These are phyloP conservation scores for Girardinichthys multiradiatus DNA, from an alignment of 2,113 vertebrate species.

Conservation along the genomic window DNA sequence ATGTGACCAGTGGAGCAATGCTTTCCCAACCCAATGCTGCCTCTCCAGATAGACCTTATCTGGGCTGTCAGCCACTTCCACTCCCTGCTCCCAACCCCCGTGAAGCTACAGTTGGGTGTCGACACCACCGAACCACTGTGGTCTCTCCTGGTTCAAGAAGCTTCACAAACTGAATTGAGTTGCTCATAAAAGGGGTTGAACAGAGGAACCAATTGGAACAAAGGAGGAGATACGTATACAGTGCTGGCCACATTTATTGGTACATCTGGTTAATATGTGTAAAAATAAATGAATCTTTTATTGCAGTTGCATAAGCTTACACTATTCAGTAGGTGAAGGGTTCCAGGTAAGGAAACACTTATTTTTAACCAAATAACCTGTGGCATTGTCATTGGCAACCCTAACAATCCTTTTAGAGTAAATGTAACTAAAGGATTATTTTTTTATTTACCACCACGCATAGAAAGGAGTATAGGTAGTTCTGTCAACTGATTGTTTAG, in stretches of 20 bases:
- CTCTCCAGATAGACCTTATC: slow-evolving; percentile 81
- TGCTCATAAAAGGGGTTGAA: background rate
- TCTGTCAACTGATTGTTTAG: too few relatives aligned
- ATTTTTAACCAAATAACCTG: too few relatives aligned
- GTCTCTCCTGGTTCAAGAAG: background rate
- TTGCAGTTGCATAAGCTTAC: background rate
- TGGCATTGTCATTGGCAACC: too few relatives aligned
- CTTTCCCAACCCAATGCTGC: slow-evolving; percentile 47
- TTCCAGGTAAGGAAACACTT: too few relatives aligned
- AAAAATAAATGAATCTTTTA: background rate
- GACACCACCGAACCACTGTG: slow-evolving; percentile 1
- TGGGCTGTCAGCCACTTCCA: slow-evolving; percentile 75
- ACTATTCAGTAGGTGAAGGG: background rate
- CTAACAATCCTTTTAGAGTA: too few relatives aligned
- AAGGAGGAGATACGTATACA: background rate
- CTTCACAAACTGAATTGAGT: slow-evolving; percentile 11
- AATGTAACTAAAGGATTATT: background rate
- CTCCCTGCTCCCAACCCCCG: slow-evolving; percentile 54
- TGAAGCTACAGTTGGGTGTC: slow-evolving; percentile 6
- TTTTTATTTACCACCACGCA: background rate
- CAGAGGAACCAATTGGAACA: too few relatives aligned
- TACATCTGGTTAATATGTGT: too few relatives aligned
- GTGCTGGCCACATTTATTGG: background rate
- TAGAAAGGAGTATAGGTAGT: background rate
- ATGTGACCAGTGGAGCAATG: slow-evolving; percentile 1